Evolutionary conservation across 2,113 vertebrate species (phyloP).

Genomic region (Prolemur simus): DNA sequence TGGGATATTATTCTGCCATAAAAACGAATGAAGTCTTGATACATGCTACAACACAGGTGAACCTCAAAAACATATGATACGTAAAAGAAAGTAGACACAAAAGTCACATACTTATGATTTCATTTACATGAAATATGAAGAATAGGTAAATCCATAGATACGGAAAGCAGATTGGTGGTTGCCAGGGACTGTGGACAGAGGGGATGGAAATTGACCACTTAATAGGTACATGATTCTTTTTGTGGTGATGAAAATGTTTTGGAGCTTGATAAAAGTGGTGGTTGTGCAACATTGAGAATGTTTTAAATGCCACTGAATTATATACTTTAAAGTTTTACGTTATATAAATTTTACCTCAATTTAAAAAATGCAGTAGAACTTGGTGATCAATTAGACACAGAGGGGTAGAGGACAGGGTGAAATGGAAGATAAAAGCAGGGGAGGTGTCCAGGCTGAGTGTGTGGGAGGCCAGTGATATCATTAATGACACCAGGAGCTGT

Average conservation of each 20-base stretch:
- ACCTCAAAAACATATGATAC: too few relatives aligned
- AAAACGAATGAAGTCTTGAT: too few relatives aligned
- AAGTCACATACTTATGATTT: too few relatives aligned
- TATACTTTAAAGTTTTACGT: not conserved
- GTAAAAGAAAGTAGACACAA: too few relatives aligned
- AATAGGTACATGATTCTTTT: not conserved
- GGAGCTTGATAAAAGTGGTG: not conserved
- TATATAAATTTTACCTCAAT: not conserved
- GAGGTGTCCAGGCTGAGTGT: not conserved
- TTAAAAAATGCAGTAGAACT: not conserved
- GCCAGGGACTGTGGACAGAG: too few relatives aligned
- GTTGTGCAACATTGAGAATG: not conserved
- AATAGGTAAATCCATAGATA: too few relatives aligned
- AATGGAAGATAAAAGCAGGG: not conserved
- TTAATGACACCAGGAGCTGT: not conserved
- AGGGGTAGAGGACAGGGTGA: not conserved
- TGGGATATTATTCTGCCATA: too few relatives aligned
- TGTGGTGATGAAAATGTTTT: not conserved
- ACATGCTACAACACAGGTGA: too few relatives aligned
- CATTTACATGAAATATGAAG: too few relatives aligned
- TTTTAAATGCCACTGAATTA: not conserved
- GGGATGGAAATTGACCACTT: not conserved
- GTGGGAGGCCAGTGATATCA: not conserved
- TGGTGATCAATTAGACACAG: not conserved
- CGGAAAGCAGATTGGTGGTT: too few relatives aligned